Base-by-base conservation (phyloP, 2,888 invertebrate species). In the Hipparchia sbordonii region DNA sequence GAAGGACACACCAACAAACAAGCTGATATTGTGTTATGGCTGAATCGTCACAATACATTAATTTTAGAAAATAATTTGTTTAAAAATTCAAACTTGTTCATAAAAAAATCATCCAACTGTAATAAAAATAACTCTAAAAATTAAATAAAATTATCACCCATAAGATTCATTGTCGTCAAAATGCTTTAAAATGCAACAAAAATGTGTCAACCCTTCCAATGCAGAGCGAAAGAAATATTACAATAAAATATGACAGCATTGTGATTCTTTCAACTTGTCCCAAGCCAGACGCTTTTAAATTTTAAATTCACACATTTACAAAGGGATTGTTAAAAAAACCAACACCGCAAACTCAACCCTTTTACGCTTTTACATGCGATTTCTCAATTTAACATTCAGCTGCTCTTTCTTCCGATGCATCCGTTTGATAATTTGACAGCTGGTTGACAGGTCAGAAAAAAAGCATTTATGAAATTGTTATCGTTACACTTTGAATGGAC, bases 361-460 rank as follows among this genome's bases (percentile, higher is more conserved):
- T 91, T 87, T 82, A 57, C 67, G 70, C 67, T 63, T 75, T 67
- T 70, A 72, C 67, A 70, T 71, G 75, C 80, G 79, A 84, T 80
- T 85, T 85, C 85, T 87, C 87, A 87, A 89, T 88, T 85, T 84
- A 85, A 85, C 84, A 85, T 87, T 87, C 89, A 89, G 87, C 88
- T 88, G 88, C 82, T 78, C 82, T 70, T 63, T 66, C 84, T 85
- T 87, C 84, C 84, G 79, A 78, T 81, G 82, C 87, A 87, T 85
- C 82, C 81, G 84, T 87, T 87, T 89, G 86, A 84, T 89, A 90
- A 91, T 89, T 84, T 92, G 93, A 92, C 92, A 87, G 84, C 83
- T 86, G 78, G 88, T 83, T 91, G 89, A 90, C 89, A 89, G 85
- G 77, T 81, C 76, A 75, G 85, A 80, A 87, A 84, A 85, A 84